A percentile compares a stretch with the other conserved stretches of the same genome.
These are phyloP conservation scores for Drosophila ercepeae DNA, from an alignment of 1,140 invertebrate species.

Conservation along the genomic window DNA sequence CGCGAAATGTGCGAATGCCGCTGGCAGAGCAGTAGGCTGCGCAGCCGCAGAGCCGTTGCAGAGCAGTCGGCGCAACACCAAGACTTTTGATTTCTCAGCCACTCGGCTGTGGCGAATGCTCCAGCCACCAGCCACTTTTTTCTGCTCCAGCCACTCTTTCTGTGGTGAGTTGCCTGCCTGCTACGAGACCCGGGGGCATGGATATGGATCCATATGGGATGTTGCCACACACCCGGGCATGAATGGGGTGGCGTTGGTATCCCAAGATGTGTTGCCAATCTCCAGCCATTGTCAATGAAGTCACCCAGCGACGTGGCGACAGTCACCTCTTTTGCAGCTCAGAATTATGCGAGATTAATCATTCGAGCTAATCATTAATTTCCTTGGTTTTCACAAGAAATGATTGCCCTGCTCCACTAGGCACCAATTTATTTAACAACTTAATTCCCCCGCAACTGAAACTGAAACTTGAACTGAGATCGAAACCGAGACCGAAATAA, in stretches of 20 bases:
- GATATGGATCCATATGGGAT: constrained; percentile 50
- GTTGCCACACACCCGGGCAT: constrained; percentile 55
- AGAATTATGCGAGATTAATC: constrained; percentile 78
- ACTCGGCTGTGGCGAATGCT: constrained; percentile 60
- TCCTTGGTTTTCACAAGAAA: constrained; percentile 51
- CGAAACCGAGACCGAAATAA: constrained; percentile 29
- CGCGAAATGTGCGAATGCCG: constrained; percentile 56
- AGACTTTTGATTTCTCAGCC: constrained; percentile 70
- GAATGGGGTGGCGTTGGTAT: constrained; percentile 43
- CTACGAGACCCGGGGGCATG: constrained; percentile 61
- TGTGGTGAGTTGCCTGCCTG: constrained; percentile 41
- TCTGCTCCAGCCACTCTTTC: constrained; percentile 20
- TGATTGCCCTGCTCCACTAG: constrained; percentile 52
- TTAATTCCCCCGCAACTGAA: constrained; percentile 47
- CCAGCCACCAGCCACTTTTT: constrained; percentile 5
- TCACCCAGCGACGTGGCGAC: constrained; percentile 38
- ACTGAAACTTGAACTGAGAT: constrained; percentile 17
- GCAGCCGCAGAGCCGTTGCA: constrained; percentile 33
- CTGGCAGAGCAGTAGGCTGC: constrained; percentile 29
- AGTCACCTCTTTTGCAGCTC: constrained; percentile 36
- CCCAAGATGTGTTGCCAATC: constrained; percentile 51
- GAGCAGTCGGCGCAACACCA: constrained; percentile 41
- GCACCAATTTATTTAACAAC: constrained; percentile 68
- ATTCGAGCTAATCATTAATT: constrained; percentile 66
- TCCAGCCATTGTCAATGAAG: constrained; percentile 46